These are phyloP conservation scores for Amphipyra berbera DNA, from an alignment of 2,888 invertebrate genomes.

Conservation along the genomic window DNA sequence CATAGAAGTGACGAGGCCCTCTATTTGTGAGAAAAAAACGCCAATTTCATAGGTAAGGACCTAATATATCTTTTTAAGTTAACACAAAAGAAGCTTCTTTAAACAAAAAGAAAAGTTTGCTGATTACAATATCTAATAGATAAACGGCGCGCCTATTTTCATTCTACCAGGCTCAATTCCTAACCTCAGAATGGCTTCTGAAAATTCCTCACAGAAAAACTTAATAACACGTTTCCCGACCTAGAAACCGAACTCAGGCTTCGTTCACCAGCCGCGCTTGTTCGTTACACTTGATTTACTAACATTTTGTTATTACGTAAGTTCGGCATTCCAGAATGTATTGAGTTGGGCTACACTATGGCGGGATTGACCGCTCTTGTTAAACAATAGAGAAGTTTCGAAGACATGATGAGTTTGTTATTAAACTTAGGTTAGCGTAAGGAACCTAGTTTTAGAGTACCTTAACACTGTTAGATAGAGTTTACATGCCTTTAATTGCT, in stretches of 20 bases:
- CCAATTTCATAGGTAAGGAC: no score
- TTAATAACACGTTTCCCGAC: conserved; percentile 28
- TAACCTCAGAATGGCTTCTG: conserved; percentile 18
- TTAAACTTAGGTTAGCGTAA: conserved; percentile 35
- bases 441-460: conserved; percentile 20
- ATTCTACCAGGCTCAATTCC: conserved; percentile 36
- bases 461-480: conserved; percentile 19
- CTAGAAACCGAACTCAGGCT: conserved; percentile 24
- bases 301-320: conserved; percentile 54
- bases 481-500: conserved; percentile 35
- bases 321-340: conserved; percentile 46
- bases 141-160: conserved; percentile 23
- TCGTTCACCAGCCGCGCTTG: conserved; percentile 6
- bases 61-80: no score
- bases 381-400: conserved; percentile 40
- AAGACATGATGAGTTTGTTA: conserved; percentile 43
- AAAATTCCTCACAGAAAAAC: conserved; percentile 27
- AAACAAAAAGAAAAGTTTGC: not conserved
- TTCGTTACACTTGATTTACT: conserved; percentile 39
- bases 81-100: no score
- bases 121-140: not conserved
- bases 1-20: no score
- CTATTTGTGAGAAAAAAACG: no score
- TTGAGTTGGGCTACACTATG: conserved; percentile 30
- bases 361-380: conserved; percentile 33